Percentiles rank a stretch among this genome's conserved stretches.
Conservation (phyloP, 2,888 invertebrate species). For the Omphaloscelis lunosa region DNA sequence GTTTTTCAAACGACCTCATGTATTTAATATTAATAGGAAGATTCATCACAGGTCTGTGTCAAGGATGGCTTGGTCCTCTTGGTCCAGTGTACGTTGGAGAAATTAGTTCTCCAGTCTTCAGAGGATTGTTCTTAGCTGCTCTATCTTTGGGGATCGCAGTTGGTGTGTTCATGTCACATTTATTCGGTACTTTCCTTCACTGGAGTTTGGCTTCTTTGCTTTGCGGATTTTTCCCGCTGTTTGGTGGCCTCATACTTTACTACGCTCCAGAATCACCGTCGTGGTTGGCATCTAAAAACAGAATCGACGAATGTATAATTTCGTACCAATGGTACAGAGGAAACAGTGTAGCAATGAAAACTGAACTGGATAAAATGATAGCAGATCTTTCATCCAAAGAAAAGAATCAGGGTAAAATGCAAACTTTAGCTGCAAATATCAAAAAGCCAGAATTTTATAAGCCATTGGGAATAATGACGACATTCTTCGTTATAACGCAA, state of each 20-base stretch:
- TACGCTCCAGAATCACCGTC: slow-evolving; percentile 93
- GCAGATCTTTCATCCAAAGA: slow-evolving; percentile 79
- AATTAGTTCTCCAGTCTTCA: slow-evolving; percentile 90
- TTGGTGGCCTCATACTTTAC: slow-evolving; percentile 88
- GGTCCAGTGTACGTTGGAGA: slow-evolving; percentile 91
- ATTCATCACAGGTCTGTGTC: slow-evolving; percentile 90
- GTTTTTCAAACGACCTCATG: slow-evolving; percentile 86
- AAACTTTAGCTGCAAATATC: slow-evolving; percentile 82
- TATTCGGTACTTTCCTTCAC: slow-evolving; percentile 91
- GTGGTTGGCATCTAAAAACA: slow-evolving; percentile 92
- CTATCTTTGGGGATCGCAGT: slow-evolving; percentile 91
- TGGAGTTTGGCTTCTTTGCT: slow-evolving; percentile 91
- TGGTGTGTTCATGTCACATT: slow-evolving; percentile 92
- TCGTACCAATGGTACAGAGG: slow-evolving; percentile 92
- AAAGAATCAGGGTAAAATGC: slow-evolving; percentile 79
- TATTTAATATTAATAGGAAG: slow-evolving; percentile 89
- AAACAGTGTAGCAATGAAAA: slow-evolving; percentile 82
- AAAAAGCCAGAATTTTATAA: slow-evolving; percentile 91
- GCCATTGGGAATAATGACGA: slow-evolving; percentile 91
- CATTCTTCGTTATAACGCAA: slow-evolving; percentile 92
- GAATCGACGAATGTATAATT: slow-evolving; percentile 90
- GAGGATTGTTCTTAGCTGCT: slow-evolving; percentile 92
- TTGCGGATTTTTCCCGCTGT: slow-evolving; percentile 88
- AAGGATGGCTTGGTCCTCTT: slow-evolving; percentile 91
- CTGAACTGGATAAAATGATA: slow-evolving; percentile 88